Percentiles rank a stretch among this genome's conserved stretches.
Conservation (phyloP, 1,140 invertebrate species). For the Panagrolaimus sp. region DNA sequence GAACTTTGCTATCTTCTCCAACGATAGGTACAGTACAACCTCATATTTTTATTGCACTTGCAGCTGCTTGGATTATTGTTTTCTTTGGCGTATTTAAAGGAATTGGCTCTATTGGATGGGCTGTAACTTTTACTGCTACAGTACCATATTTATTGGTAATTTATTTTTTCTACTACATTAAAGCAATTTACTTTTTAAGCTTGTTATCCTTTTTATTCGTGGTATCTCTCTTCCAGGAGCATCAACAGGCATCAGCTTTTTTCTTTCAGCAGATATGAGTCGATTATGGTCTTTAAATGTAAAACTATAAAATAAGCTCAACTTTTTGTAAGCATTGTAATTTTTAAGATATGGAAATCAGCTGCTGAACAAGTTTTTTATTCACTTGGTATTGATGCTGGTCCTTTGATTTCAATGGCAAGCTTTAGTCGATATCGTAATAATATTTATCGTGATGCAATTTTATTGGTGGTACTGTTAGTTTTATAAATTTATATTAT, state of each 20-base stretch:
- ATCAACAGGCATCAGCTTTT: constrained; percentile 35
- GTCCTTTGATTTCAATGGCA: constrained; percentile 54
- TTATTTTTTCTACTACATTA: not conserved
- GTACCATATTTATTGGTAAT: constrained; percentile 34
- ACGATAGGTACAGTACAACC: constrained; percentile 33
- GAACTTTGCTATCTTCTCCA: constrained; percentile 39
- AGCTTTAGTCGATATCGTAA: constrained; percentile 50
- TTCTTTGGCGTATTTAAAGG: constrained; percentile 56
- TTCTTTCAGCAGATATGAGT: constrained; percentile 39
- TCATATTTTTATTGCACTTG: constrained; percentile 40
- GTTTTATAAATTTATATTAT: constrained; percentile 5
- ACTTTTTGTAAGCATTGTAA: not conserved
- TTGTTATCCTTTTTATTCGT: constrained; percentile 49
- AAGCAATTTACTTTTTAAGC: constrained; percentile 23
- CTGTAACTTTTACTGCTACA: constrained; percentile 47
- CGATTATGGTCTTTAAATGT: constrained; percentile 44
- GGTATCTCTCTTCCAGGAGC: constrained; percentile 48
- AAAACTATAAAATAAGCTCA: not conserved
- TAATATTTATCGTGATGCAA: constrained; percentile 54
- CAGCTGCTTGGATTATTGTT: constrained; percentile 53
- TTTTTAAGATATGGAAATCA: constrained; percentile 49
- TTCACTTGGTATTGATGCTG: constrained; percentile 51
- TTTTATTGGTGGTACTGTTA: constrained; percentile 37
- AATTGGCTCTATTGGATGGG: constrained; percentile 55
- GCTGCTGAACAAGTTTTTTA: constrained; percentile 57